These are phyloP conservation scores for Pelosia muscerda DNA, from an alignment of 2,888 invertebrate species.

Conservation along the genomic window DNA sequence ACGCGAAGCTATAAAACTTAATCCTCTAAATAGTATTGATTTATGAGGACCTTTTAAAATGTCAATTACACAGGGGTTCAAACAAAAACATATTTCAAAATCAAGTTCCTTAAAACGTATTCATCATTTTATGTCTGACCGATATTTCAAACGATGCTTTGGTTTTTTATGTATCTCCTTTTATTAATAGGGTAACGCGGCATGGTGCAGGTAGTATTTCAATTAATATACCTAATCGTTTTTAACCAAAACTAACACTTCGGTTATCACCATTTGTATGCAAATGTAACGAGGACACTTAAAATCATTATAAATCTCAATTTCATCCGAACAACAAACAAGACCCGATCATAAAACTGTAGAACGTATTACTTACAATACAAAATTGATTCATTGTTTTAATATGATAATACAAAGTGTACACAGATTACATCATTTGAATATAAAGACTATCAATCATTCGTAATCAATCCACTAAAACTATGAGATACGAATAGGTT, in stretches of 20 bases:
- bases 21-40: constrained; percentile 47
- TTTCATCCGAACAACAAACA: constrained; percentile 48
- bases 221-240: constrained; percentile 12
- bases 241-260: constrained; percentile 8
- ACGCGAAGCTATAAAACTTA: constrained; percentile 20
- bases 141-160: constrained; percentile 7
- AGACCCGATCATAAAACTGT: constrained; percentile 45
- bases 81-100: constrained; percentile 34
- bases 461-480: constrained; percentile 46
- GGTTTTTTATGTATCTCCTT: constrained; percentile 8
- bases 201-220: constrained; percentile 18
- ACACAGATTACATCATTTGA: constrained; percentile 49
- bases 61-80: constrained; percentile 34
- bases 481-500: constrained; percentile 9
- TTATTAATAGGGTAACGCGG: constrained; percentile 18
- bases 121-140: constrained; percentile 32
- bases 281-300: constrained; percentile 27
- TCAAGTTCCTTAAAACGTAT: constrained; percentile 32
- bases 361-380: constrained; percentile 49
- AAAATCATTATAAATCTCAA: constrained; percentile 48
- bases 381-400: constrained; percentile 54
- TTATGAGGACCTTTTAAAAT: constrained; percentile 45
- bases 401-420: constrained; percentile 50
- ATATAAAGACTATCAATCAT: constrained; percentile 50
- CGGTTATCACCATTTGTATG: constrained; percentile 21